Evolutionary conservation across 1,140 invertebrate genomes (phyloP).

Genomic region (Eciton burchellii): DNA sequence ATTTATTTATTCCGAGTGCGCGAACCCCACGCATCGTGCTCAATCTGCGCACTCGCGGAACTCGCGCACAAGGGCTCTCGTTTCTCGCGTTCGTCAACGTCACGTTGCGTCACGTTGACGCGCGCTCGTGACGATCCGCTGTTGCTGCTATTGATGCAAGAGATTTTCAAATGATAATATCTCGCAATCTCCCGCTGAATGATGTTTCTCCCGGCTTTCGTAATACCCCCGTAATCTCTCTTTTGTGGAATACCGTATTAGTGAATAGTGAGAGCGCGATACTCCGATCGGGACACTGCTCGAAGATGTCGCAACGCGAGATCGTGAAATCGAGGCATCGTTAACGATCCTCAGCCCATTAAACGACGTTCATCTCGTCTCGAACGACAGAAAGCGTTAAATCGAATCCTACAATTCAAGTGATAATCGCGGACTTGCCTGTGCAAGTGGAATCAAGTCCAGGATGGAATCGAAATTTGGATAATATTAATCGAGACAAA

Average conservation of each 20-base stretch:
- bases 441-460: too few species aligned
- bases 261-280: background rate
- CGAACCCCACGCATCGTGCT: constrained; percentile 60
- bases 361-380: too few species aligned
- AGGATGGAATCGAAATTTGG: too few species aligned
- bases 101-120: constrained; percentile 9
- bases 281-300: background rate
- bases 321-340: background rate
- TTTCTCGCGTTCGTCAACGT: constrained; percentile 62
- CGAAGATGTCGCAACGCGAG: background rate
- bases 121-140: too few species aligned
- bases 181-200: constrained; percentile 11
- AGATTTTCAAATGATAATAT: background rate
- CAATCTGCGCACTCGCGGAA: constrained; percentile 69
- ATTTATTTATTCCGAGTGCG: constrained; percentile 76
- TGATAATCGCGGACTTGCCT: too few species aligned
- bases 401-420: too few species aligned
- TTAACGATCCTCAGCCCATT: too few species aligned
- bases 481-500: too few species aligned
- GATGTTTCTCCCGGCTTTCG: background rate
- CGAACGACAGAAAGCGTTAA: too few species aligned
- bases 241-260: background rate
- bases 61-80: constrained; percentile 28
- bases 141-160: too few species aligned
- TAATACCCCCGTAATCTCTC: background rate